These are phyloP conservation scores for Cheilosia impressa DNA, from an alignment of 2,888 invertebrate species.

Conservation along the genomic window DNA sequence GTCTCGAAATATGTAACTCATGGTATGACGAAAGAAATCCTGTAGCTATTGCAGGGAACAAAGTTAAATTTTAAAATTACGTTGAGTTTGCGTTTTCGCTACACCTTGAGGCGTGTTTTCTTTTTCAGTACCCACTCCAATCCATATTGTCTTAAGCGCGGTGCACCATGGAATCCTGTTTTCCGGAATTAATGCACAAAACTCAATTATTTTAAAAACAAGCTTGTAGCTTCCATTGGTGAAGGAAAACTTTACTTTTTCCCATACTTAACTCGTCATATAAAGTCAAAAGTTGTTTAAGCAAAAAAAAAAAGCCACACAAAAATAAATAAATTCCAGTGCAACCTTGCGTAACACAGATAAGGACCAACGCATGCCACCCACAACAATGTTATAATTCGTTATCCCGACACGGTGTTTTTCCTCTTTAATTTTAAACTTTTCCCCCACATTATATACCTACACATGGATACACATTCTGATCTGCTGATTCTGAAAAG, in stretches of 20 bases:
- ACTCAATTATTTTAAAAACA: slow-evolving; percentile 34
- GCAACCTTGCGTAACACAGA: slow-evolving; percentile 34
- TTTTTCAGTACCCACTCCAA: no score
- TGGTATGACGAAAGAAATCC: no score
- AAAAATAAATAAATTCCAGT: slow-evolving; percentile 1
- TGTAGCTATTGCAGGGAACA: no score
- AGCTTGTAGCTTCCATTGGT: not conserved
- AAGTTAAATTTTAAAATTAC: no score
- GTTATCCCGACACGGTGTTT: slow-evolving; percentile 22
- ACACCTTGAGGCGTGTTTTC: no score
- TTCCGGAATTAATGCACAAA: not conserved
- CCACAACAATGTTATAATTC: slow-evolving; percentile 5
- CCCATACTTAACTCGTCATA: slow-evolving; percentile 8
- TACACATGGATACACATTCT: not conserved
- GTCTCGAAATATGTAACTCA: no score
- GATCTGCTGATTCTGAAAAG: not conserved
- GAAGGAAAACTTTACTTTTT: not conserved
- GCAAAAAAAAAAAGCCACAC: not conserved
- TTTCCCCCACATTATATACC: slow-evolving; percentile 2
- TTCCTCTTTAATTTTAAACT: slow-evolving; percentile 43
- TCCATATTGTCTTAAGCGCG: no score
- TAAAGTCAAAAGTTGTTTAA: slow-evolving; percentile 40
- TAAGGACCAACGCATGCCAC: slow-evolving; percentile 33
- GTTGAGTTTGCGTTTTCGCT: no score
- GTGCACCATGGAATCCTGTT: no score